Evolutionary conservation across 1,140 invertebrate genomes (phyloP), one percentile per base, ranked within the genome.

Genomic region (Armadillidium nasatum): DNA sequence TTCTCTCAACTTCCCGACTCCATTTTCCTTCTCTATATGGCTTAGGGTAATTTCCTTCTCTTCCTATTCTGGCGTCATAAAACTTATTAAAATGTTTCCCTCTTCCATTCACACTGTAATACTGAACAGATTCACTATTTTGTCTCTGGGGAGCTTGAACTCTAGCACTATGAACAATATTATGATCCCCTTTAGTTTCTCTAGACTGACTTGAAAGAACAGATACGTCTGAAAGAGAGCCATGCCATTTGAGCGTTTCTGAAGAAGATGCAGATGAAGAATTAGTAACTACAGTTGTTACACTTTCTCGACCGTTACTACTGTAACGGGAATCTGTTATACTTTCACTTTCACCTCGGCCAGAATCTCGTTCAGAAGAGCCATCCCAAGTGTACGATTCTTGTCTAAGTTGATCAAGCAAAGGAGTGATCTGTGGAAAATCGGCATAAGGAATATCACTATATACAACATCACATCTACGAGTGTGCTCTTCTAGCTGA

Each of bases 221-320:
- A 82, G 78, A 82, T 79, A 92, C 88, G 82, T 92, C 91, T 82
- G 90, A 91, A 85, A 90, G 90, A 7, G 91, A 92, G 33, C 91
- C 91, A 81, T 92, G 89, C 91, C 92, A 93, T 85, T 93, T 93
- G 0, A 93, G 84, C 9, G 92, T 93, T 82, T 93, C 92, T 80
- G 91, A 91, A 45, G 91, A 91, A 66, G 81, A 83, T 22, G 83
- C 84, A 10, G 84, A 84, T 67, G 83, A 83, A 67, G 81, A 82
- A 75, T 85, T 84, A 45, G 89, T 90, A 13, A 83, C 84, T 0
- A 85, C 84, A 10, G 84, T 85, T 4, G 90, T 90, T 0, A 91
- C 90, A 83, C 90, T 91, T 81, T 90, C 90, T 77, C 89, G 86
- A 11, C 90, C 89, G 76, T 86, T 81, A 46, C 77, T 73, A 50